Evolutionary conservation across 2,888 invertebrate species (phyloP).

Genomic region (Chymomyza amoena): DNA sequence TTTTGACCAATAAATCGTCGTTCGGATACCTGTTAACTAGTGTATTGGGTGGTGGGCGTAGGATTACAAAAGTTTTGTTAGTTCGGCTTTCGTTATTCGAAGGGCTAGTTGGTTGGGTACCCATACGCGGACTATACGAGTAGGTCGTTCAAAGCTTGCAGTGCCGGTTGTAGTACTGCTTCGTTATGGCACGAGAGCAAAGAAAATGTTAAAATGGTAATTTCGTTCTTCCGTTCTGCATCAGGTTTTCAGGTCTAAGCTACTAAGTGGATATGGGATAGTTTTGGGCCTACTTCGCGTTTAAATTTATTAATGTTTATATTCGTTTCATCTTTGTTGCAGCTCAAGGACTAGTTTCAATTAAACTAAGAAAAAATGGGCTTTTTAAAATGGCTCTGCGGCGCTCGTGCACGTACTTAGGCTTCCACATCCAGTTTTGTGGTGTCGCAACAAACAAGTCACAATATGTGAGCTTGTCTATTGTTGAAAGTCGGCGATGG

Average conservation of each 20-base stretch:
- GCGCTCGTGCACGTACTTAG: neutral
- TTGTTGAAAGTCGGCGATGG: neutral
- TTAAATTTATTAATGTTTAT: too few species aligned
- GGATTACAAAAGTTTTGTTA: too few species aligned
- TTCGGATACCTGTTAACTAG: too few species aligned
- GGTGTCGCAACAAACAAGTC: neutral
- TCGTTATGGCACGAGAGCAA: constrained; percentile 10
- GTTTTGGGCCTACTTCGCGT: neutral
- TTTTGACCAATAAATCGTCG: too few species aligned
- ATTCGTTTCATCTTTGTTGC: too few species aligned
- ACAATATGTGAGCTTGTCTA: neutral
- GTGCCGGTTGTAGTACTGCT: too few species aligned
- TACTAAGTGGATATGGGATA: neutral
- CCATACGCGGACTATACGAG: too few species aligned
- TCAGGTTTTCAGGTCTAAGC: constrained; percentile 9
- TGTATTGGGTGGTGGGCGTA: too few species aligned
- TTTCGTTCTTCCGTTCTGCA: constrained; percentile 43
- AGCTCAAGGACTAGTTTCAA: too few species aligned
- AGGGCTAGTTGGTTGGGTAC: too few species aligned
- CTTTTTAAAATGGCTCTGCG: neutral
- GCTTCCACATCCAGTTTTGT: neutral
- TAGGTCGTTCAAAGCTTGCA: too few species aligned
- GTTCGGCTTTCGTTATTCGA: too few species aligned
- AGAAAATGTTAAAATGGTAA: constrained; percentile 37
- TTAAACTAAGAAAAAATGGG: neutral